Conservation (phyloP, 2,888 invertebrate species). For the Pterostichus niger region DNA sequence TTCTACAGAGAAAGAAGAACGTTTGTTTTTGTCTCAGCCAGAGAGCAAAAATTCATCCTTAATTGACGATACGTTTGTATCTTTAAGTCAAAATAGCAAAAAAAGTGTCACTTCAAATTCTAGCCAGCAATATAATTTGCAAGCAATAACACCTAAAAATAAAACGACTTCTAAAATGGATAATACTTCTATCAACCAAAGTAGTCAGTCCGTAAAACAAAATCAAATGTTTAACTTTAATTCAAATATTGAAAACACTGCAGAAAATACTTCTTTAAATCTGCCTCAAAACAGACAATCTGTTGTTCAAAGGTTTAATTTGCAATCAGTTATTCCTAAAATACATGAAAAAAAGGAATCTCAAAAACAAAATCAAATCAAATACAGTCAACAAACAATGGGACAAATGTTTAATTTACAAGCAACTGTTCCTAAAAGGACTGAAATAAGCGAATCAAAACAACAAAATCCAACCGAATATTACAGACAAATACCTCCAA, state of each 20-base stretch:
- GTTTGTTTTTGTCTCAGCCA: neutral
- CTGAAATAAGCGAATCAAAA: neutral
- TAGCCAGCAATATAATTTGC: neutral
- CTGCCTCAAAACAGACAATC: too few species aligned
- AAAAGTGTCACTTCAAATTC: neutral
- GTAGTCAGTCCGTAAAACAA: neutral
- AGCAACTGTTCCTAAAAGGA: neutral
- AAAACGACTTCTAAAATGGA: neutral
- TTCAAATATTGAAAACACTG: neutral
- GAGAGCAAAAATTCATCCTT: neutral
- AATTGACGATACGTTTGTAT: conserved; percentile 2
- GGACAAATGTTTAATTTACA: too few species aligned
- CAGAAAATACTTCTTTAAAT: too few species aligned
- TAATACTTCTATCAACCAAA: neutral
- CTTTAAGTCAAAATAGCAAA: conserved; percentile 3
- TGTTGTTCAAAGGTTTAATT: too few species aligned
- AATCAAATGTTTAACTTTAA: neutral
- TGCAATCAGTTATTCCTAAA: too few species aligned
- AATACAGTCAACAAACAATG: too few species aligned
- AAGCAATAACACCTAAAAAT: neutral
- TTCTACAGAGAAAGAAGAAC: neutral
- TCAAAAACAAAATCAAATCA: too few species aligned
- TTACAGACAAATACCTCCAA: neutral
- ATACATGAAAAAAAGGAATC: too few species aligned
- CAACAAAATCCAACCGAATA: neutral